Evolutionary conservation across 2,888 invertebrate species (phyloP).

Genomic region (Eledona agricola): DNA sequence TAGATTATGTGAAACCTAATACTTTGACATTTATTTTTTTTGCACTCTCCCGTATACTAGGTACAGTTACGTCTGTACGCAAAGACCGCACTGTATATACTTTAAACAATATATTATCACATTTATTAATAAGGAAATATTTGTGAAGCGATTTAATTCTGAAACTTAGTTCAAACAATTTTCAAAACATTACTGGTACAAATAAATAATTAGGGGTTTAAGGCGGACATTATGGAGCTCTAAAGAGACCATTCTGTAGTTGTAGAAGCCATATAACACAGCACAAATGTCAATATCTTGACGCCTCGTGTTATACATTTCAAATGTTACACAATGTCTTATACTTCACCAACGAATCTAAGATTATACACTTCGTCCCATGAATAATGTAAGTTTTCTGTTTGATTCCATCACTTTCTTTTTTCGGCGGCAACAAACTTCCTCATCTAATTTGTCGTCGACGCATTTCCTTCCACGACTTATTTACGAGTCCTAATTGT

Average conservation of each 20-base stretch:
- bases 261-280: slow-evolving; percentile 23
- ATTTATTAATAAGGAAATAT: too few relatives aligned
- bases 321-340: slow-evolving; percentile 39
- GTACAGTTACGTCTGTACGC: too few relatives aligned
- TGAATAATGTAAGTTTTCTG: slow-evolving; percentile 37
- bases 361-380: slow-evolving; percentile 36
- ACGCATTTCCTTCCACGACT: slow-evolving; percentile 8
- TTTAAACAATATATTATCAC: too few relatives aligned
- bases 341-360: slow-evolving; percentile 36
- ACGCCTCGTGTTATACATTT: slow-evolving; percentile 38
- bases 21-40: too few relatives aligned
- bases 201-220: too few relatives aligned
- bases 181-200: too few relatives aligned
- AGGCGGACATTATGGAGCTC: too few relatives aligned
- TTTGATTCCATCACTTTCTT: slow-evolving; percentile 26
- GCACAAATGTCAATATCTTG: slow-evolving; percentile 34
- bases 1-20: too few relatives aligned
- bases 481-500: slow-evolving; percentile 13
- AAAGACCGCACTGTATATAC: too few relatives aligned
- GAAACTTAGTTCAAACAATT: too few relatives aligned
- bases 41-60: too few relatives aligned
- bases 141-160: too few relatives aligned
- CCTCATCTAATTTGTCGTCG: slow-evolving; percentile 1
- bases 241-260: slow-evolving; percentile 23
- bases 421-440: slow-evolving; percentile 3